Base-by-base conservation (phyloP, 2,888 invertebrate species). In the Eristalis intricaria region DNA sequence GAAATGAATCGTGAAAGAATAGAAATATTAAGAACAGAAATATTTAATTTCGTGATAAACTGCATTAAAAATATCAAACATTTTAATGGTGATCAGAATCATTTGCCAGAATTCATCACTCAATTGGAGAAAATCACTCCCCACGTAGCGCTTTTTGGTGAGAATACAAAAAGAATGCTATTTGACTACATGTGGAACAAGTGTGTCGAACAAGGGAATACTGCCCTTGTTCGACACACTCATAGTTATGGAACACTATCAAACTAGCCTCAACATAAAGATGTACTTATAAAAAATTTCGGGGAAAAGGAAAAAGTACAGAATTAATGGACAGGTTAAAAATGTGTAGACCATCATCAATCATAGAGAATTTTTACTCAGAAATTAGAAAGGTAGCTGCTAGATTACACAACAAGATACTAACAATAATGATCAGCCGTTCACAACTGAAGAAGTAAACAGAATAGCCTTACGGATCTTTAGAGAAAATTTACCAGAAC, bases 381-480 rank as follows among this genome's bases (percentile, higher is more conserved):
- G 64, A 65, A 23, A 65, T 65, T 38, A 65, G 23, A 13, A 65
- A 38, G 13, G 38, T 38, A 13, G 38, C 38, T 22, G 26, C 19
- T 13, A 65, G 35, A 13, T 22, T 65, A 65, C 38, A 65, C 38
- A 65, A 65, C 38, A 65, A 38, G 22, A 65, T 65, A 65, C 11
- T 65, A 40, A 65, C 38, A 35, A 38, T 38, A 11, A 23, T 22
- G 64, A 29, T 4, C 38, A 22, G 60, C 26, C 23, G 7, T 69
- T 60, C 43, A 60, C 61, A 40, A 77, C 19, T 13, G 32, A 77
- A 43, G 77, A 77, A 61, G 40, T 77, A 26, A 77, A 69, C 35
- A 77, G 68, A 68, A 76, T 68, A 32, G 60, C 69, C n/a, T 63
- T 61, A 19, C 66, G 69, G 3, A 61, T 69, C 43, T 78, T 78